Conservation (phyloP, 2,797 vertebrate genomes). For the Lacerta bilineata region DNA sequence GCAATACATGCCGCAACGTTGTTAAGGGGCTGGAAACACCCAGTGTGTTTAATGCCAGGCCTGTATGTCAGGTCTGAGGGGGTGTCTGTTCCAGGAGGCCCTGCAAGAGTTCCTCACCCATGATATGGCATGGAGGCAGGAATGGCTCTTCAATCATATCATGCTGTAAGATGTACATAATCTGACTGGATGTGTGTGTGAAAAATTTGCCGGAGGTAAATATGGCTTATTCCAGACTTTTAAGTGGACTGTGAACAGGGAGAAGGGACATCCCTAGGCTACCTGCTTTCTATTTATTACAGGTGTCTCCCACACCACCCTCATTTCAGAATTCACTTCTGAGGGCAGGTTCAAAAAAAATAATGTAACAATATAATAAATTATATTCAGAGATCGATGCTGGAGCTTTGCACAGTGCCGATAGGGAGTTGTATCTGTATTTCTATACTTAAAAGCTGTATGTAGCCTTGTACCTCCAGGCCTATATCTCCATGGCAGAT, state of each 20-base stretch:
- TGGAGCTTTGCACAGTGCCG: not conserved
- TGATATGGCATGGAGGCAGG: not conserved
- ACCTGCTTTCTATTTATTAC: not conserved
- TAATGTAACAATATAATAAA: not conserved
- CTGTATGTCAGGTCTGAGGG: too few relatives aligned
- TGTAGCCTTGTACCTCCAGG: not conserved
- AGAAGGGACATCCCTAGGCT: not conserved
- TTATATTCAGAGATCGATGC: not conserved
- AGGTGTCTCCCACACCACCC: too few relatives aligned
- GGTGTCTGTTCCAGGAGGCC: not conserved
- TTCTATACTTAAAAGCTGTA: not conserved
- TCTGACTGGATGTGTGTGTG: too few relatives aligned
- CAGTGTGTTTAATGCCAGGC: not conserved
- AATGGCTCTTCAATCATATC: not conserved
- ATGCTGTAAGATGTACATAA: not conserved
- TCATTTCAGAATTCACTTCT: not conserved
- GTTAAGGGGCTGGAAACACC: not conserved
- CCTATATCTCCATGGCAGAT: not conserved
- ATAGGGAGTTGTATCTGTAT: not conserved
- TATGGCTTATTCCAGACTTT: too few relatives aligned
- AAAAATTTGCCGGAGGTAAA: not conserved
- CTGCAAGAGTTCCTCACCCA: not conserved
- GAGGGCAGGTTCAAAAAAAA: not conserved
- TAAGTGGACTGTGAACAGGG: too few relatives aligned
- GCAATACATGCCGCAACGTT: not conserved